Conservation (phyloP, 2,797 vertebrate species). For the Halcyon chelicuti region DNA sequence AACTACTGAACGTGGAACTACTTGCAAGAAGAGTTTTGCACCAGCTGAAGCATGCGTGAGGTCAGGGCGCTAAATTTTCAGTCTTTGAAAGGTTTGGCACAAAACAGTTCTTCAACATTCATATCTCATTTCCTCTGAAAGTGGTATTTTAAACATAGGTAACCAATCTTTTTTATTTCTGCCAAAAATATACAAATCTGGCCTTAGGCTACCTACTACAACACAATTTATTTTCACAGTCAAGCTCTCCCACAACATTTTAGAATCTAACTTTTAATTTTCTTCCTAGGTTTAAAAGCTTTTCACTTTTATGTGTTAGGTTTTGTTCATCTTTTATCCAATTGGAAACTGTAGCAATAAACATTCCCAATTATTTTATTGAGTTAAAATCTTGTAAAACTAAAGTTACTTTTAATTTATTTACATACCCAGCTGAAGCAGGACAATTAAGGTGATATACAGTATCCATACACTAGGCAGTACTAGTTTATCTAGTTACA, state of each 20-base stretch:
- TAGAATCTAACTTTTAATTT: neutral
- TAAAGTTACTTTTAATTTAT: neutral
- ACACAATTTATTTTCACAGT: neutral
- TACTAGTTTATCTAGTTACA: neutral
- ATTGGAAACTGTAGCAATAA: neutral
- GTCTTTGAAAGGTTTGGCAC: neutral
- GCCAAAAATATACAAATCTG: neutral
- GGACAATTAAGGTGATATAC: neutral
- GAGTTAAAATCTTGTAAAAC: neutral
- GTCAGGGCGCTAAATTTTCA: neutral
- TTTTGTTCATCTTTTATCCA: neutral
- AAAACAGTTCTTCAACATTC: neutral
- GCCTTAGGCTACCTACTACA: neutral
- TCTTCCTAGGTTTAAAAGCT: neutral
- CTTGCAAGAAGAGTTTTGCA: neutral
- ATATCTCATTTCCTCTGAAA: neutral
- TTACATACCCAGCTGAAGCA: neutral
- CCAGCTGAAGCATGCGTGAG: neutral
- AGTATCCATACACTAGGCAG: neutral
- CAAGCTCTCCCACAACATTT: neutral
- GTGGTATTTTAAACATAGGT: neutral
- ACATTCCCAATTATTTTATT: neutral
- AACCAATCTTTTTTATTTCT: neutral
- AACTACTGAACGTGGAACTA: neutral
- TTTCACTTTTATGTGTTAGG: neutral